These are phyloP conservation scores for Mohoua ochrocephala DNA, from an alignment of 2,113 vertebrate genomes.

Conservation along the genomic window DNA sequence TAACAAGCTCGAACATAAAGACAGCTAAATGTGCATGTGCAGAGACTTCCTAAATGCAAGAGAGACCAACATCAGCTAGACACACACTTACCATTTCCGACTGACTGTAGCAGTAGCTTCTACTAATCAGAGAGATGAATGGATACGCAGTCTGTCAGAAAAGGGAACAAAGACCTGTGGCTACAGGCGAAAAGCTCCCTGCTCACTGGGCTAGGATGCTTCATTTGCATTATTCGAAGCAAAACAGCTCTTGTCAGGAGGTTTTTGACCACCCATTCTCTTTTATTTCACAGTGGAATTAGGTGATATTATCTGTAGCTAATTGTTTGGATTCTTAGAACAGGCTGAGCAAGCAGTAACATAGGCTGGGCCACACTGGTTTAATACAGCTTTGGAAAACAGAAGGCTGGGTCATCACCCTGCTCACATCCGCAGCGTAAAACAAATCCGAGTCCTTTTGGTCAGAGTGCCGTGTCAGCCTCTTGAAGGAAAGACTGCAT, in stretches of 20 bases:
- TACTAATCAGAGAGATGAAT: conserved; percentile 33
- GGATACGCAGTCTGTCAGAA: not conserved
- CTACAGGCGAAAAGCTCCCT: not conserved
- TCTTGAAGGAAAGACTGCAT: not conserved
- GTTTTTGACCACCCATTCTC: conserved; percentile 18
- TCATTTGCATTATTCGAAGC: not conserved
- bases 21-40: not conserved
- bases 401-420: not conserved
- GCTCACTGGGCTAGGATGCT: not conserved
- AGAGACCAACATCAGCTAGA: not conserved
- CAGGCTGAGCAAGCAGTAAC: conserved; percentile 20
- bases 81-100: not conserved
- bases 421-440: not conserved
- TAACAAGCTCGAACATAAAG: not conserved
- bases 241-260: conserved; percentile 27
- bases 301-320: not conserved
- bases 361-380: not conserved
- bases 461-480: not conserved
- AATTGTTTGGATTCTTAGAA: not conserved
- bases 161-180: conserved; percentile 37
- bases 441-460: not conserved
- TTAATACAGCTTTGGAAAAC: conserved; percentile 18
- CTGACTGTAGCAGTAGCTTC: not conserved
- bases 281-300: conserved; percentile 33
- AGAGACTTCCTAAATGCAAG: not conserved